phyloP scores from a whole-genome alignment of 2,888 invertebrate species.

The Amorpha juglandis region DNA sequence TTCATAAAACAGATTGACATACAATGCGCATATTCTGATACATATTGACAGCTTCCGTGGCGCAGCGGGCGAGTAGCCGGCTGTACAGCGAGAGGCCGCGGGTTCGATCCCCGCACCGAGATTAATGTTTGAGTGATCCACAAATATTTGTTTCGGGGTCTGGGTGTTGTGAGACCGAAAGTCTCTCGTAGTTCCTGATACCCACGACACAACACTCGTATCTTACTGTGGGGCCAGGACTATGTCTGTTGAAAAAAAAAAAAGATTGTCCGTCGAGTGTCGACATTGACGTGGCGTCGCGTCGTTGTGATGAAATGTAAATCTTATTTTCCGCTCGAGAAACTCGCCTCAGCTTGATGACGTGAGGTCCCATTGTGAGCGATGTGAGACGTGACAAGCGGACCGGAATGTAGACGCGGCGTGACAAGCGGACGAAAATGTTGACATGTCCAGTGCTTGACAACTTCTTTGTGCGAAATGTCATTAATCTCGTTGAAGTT shows the following conservation, averaged over 20 bases:
- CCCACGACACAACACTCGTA: no score
- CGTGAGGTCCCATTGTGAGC: slow-evolving; percentile 17
- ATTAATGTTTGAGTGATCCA: no score
- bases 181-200: no score
- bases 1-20: slow-evolving; percentile 21
- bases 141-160: no score
- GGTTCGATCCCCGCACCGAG: no score
- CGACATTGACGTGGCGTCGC: slow-evolving; percentile 10
- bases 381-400: not conserved
- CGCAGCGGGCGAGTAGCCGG: no score
- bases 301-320: slow-evolving; percentile 45
- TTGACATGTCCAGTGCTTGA: not conserved
- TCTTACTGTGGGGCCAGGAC: no score
- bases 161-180: no score
- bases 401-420: not conserved
- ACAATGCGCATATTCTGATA: no score
- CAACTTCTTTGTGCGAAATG: not conserved
- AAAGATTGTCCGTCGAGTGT: slow-evolving; percentile 2
- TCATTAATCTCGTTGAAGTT: not conserved
- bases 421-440: not conserved
- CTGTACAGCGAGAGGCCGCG: no score
- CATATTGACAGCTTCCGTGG: no score
- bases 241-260: no score
- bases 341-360: slow-evolving; percentile 33
- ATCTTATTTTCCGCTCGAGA: slow-evolving; percentile 66